phyloP scores from a whole-genome alignment of 2,113 vertebrate species.

The Arenaria interpres region DNA sequence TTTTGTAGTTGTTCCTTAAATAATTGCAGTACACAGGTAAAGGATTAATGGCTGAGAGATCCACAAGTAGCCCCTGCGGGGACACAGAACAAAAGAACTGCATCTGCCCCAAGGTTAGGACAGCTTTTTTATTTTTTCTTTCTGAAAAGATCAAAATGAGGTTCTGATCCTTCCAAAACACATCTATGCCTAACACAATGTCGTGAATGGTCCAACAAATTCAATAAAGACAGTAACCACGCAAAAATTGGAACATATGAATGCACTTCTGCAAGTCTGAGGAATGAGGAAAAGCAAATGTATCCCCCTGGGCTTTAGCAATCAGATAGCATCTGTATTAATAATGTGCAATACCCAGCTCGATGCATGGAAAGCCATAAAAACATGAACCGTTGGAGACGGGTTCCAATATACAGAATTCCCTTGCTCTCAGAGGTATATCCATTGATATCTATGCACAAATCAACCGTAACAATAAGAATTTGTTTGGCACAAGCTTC shows the following conservation, averaged over 20 bases:
- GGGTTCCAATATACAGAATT: neutral
- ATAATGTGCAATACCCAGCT: neutral
- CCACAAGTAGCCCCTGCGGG: neutral
- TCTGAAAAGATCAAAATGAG: neutral
- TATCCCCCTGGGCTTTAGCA: neutral
- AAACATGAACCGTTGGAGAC: neutral
- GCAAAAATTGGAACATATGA: conserved; percentile 7
- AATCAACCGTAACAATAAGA: conserved; percentile 52
- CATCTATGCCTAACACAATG: neutral
- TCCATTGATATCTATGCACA: conserved; percentile 36
- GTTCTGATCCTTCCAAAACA: neutral
- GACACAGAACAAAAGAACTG: neutral
- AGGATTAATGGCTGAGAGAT: neutral
- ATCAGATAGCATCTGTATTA: neutral
- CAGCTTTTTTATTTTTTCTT: neutral
- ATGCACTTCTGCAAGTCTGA: neutral
- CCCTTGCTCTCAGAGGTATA: conserved; percentile 17
- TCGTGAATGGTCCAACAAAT: neutral
- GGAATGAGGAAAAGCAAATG: conserved; percentile 33
- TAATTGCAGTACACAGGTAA: neutral
- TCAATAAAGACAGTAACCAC: neutral
- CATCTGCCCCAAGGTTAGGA: neutral
- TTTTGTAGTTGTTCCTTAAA: neutral
- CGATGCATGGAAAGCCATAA: neutral
- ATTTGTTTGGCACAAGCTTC: conserved; percentile 58